Evolutionary conservation across 2,797 vertebrate species (phyloP).

Genomic region (Molossus alvarezi): DNA sequence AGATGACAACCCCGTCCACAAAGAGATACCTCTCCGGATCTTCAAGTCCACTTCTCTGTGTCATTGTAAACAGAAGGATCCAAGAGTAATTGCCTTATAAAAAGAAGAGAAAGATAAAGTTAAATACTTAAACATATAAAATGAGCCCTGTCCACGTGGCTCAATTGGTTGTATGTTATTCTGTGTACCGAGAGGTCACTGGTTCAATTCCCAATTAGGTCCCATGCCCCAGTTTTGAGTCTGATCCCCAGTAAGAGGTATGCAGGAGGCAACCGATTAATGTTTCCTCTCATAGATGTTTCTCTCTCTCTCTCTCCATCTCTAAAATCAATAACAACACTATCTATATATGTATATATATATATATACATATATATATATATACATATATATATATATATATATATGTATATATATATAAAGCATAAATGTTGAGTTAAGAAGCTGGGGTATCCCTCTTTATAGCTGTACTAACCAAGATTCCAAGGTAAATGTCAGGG

Average conservation of each 20-base stretch:
- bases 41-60: constrained; percentile 96
- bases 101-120: constrained; percentile 83
- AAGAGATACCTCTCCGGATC: constrained; percentile 99
- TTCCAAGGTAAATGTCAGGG: constrained; percentile 68
- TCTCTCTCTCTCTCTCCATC: not conserved
- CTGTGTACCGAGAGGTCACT: not conserved
- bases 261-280: not conserved
- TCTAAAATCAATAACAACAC: not conserved
- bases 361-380: too few relatives aligned
- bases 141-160: not conserved
- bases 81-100: constrained; percentile 85
- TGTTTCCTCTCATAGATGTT: not conserved
- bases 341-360: too few relatives aligned
- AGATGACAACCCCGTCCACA: constrained; percentile 98
- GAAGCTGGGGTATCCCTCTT: not conserved
- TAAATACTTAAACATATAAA: constrained; percentile 57
- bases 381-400: not conserved
- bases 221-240: not conserved
- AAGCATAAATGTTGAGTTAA: constrained; percentile 1
- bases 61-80: constrained; percentile 91
- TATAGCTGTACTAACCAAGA: not conserved
- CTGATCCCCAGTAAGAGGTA: not conserved
- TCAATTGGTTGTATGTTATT: not conserved
- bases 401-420: too few relatives aligned
- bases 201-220: not conserved